Evolutionary conservation across 2,797 vertebrate genomes (phyloP).

Genomic region (Aplochiton taeniatus): DNA sequence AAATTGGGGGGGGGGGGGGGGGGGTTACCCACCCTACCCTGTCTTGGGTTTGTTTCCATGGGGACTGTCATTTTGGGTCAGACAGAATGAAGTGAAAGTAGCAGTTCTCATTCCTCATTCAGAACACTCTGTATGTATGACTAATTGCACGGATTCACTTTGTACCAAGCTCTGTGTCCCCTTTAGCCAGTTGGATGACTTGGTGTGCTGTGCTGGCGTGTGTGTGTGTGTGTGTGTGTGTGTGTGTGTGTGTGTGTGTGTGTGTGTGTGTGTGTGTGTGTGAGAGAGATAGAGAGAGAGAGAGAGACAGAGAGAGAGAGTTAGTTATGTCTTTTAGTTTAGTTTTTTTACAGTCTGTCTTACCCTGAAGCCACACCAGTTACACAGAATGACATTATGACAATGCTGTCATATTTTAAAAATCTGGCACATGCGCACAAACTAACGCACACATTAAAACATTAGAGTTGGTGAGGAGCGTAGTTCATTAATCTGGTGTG

Average conservation of each 20-base stretch:
- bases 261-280: too few relatives aligned
- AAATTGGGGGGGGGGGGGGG: conserved; percentile 24
- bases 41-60: too few relatives aligned
- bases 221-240: too few relatives aligned
- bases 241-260: too few relatives aligned
- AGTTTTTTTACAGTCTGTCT: neutral
- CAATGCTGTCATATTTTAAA: neutral
- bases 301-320: neutral
- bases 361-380: neutral
- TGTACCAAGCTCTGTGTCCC: too few relatives aligned
- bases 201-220: too few relatives aligned
- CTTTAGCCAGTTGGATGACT: too few relatives aligned
- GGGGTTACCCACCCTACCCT: neutral
- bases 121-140: too few relatives aligned
- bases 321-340: too few relatives aligned
- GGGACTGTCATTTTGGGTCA: neutral
- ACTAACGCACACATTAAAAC: neutral
- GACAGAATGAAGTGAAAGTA: neutral
- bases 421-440: too few relatives aligned
- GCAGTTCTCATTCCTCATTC: too few relatives aligned
- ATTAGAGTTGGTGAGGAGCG: neutral
- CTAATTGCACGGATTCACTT: too few relatives aligned
- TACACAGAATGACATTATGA: neutral
- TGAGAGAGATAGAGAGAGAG: neutral
- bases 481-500: conserved; percentile 14